Evolutionary conservation across 2,113 vertebrate species (phyloP).

Genomic region (Rhinogobius similis): DNA sequence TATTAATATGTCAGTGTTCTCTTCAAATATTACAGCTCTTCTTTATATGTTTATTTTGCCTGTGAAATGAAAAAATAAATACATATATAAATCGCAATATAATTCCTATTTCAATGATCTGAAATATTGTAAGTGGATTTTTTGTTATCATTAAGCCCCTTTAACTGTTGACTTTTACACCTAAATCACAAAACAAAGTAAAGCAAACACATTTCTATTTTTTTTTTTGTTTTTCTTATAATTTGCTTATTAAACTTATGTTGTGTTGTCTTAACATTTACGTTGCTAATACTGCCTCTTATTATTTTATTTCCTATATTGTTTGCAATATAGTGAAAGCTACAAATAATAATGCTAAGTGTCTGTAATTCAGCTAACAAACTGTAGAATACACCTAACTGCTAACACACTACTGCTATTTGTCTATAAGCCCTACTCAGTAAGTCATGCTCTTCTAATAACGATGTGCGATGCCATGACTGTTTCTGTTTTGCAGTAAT

Average conservation of each 20-base stretch:
- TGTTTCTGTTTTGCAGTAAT: constrained; percentile 90
- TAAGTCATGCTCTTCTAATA: constrained; percentile 30
- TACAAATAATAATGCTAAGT: constrained; percentile 42
- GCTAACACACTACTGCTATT: constrained; percentile 33
- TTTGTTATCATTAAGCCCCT: not conserved
- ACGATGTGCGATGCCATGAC: constrained; percentile 61
- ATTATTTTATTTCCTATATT: constrained; percentile 36
- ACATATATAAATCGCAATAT: not conserved
- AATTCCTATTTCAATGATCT: not conserved
- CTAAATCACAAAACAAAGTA: not conserved
- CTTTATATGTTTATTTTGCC: too few species aligned
- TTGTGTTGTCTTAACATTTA: not conserved
- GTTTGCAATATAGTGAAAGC: constrained; percentile 32
- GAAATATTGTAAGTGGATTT: not conserved
- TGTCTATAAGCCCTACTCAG: constrained; percentile 16
- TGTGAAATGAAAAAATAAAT: not conserved
- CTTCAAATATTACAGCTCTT: not conserved
- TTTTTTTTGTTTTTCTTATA: constrained; percentile 1
- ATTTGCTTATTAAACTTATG: constrained; percentile 28
- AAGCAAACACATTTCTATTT: not conserved
- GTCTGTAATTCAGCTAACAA: constrained; percentile 39
- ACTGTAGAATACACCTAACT: constrained; percentile 13
- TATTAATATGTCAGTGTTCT: not conserved
- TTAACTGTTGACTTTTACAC: not conserved
- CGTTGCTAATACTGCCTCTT: constrained; percentile 1